Evolutionary conservation across 2,888 invertebrate genomes (phyloP), one percentile per base, ranked within the genome.

Genomic region (Drosophila mercatorum): DNA sequence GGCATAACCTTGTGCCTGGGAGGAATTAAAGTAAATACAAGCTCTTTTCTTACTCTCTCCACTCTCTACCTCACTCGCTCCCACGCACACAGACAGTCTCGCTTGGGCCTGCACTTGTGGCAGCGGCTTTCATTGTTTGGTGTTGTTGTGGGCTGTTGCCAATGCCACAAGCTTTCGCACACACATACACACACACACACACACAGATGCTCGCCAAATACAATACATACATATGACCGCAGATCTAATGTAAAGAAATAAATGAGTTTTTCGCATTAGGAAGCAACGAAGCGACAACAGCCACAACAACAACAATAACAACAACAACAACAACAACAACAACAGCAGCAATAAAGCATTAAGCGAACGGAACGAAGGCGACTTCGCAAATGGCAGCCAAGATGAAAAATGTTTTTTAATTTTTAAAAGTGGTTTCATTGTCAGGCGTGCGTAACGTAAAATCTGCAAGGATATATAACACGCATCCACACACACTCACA

Each of bases 371-470:
- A 69, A 81, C 63, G 70, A 77, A 76, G 70, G 80, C 69, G 77
- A 74, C 70, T 78, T 78, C 76, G 73, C 75, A 85, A 84, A 85
- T 85, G 83, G 83, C 78, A 86, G 74, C 75, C 86, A 75, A 83
- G 88, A 91, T 91, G 90, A 91, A 89, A 90, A 91, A 91, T 91
- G 91, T 88, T 90, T 91, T 91, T 91, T 91, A 91, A 91, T 91
- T 91, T 91, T 90, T 90, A 84, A 91, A 90, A 91, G 91, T 91
- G 91, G 91, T 91, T 90, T 87, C 79, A 90, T 91, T 91, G 91
- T 91, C 88, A 91, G 82, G 83, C 90, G 90, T 90, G 91, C 91
- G 91, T 90, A 90, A 90, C 88, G 75, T 76, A 75, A 77, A 80
- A 72, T 79, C 84, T 75, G 81, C 88, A 88, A 88, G 88, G 78